Base-by-base conservation (phyloP, 2,888 invertebrate genomes). In the Dasypogon diadema region DNA sequence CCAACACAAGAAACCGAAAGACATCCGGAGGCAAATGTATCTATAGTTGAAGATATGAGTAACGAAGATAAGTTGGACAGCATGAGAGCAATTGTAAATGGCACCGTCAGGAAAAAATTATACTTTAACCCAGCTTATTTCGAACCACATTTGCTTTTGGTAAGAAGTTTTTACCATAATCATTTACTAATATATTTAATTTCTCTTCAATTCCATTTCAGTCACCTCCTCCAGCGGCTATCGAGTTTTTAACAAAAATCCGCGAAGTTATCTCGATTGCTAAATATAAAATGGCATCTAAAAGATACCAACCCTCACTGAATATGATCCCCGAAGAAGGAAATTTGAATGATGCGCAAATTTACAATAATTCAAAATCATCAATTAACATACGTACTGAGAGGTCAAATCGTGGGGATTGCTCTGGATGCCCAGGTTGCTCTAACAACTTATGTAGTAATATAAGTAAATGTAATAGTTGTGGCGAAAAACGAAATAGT, bases 81-180 rank as follows among this genome's bases (percentile, higher is more conserved):
- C 68, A 87, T 92, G 8, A 87, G 90, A 80, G 90, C 91, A 10
- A 90, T 91, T 77, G 85, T 88, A n/a, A 88, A 87, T 79, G 93
- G 93, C 10, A 91, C 90, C 24, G 91, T 92, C 0, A 88, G 95
- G 73, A 89, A 92, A 79, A 95, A 95, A 82, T 87, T 96, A 2
- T 96, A 95, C 83, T 96, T 96, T 82, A 96, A 95, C 84, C 95
- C 95, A 0, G 95, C 96, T 5, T 97, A 96, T 83, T 96, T 97
- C 82, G 96, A 97, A 83, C 93, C 93, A 24, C 93, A 96, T 80
- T 84, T 95, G 58, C 88, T 97, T 83, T 88, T 92, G 87, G 95
- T 95, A 87, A 89, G 89, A 5, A 30, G 30, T 5, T 30, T 30
- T 30, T 30, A 30, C 30, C 8, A 5, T 30, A 30, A 5, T 30